Evolutionary conservation across 30 jellyfish, hydroid and myxozoan species (phyloP).

Genomic region (Aurelia aurita complex sp. Pacific): DNA sequence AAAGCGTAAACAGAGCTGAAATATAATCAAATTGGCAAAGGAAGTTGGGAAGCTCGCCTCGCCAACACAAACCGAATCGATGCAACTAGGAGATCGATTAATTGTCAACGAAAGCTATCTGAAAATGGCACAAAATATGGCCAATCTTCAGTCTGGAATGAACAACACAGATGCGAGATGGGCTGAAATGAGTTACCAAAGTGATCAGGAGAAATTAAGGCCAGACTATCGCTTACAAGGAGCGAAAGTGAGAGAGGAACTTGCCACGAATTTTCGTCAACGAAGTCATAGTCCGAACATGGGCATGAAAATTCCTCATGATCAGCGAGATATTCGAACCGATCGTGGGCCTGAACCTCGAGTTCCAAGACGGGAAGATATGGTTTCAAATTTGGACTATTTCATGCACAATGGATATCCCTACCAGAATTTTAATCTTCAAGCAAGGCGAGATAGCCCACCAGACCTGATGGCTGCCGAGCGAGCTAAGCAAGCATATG

Average conservation of each 20-base stretch:
- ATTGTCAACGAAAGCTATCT: slow-evolving; percentile 23
- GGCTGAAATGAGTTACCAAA: slow-evolving; percentile 29
- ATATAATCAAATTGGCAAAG: not conserved
- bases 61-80: not conserved
- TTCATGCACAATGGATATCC: slow-evolving; percentile 68
- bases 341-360: slow-evolving; percentile 22
- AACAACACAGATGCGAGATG: slow-evolving; percentile 39
- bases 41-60: not conserved
- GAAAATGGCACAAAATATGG: slow-evolving; percentile 54
- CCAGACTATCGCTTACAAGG: slow-evolving; percentile 49
- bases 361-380: slow-evolving; percentile 46
- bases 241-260: slow-evolving; percentile 66
- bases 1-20: not conserved
- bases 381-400: slow-evolving; percentile 47
- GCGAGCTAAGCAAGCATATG: slow-evolving; percentile 62
- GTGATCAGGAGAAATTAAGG: slow-evolving; percentile 23
- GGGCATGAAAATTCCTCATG: slow-evolving; percentile 42
- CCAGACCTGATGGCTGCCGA: slow-evolving; percentile 75
- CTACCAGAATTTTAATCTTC: slow-evolving; percentile 42
- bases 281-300: slow-evolving; percentile 37
- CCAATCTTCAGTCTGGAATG: slow-evolving; percentile 34
- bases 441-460: slow-evolving; percentile 68
- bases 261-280: slow-evolving; percentile 29
- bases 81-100: slow-evolving; percentile 46
- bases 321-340: slow-evolving; percentile 49